Evolutionary conservation across 1,140 invertebrate genomes (phyloP), one percentile per base, ranked within the genome.

Genomic region (Drosophila pandora): DNA sequence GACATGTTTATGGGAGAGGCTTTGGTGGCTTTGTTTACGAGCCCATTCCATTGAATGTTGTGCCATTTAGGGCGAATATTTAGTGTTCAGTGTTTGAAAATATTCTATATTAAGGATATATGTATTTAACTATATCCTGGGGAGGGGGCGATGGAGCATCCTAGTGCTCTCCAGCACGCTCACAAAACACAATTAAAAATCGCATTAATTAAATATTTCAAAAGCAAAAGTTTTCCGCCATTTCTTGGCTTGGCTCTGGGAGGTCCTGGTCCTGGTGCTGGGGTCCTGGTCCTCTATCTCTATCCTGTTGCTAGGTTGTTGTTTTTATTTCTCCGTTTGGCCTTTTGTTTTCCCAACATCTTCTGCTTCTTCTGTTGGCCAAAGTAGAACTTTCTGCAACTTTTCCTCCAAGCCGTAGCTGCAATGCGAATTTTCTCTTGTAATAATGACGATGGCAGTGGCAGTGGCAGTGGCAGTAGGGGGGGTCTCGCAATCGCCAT

Each of bases 131-230:
- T 17, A 17, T 17, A 17, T 17, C 17, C 17, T 17, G 17, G 17
- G 17, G 6, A 28, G 25, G 25, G 2, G 2, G 9, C 12, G 17
- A 2, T 6, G 3, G 21, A 7, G 30, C 13, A 48, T 23, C 10
- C 3, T 9, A 13, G 10, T 12, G 34, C 34, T 37, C 17, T 34
- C 32, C 2, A 1, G 10, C 13, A 21, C 13, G 8, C 21, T 21
- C 41, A 54, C 43, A 30, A 79, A 82, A 81, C 69, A 88, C 76
- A 88, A 79, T 88, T 88, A 79, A 89, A 83, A 83, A 83, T 88
- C 72, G 80, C 83, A 83, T 88, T 88, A 88, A 88, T 88, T 88
- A 88, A 88, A 88, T 88, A 88, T 83, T 87, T 87, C 69, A 74
- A 88, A 87, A 82, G 84, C 74, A 87, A 83, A 88, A 83, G 65